Evolutionary conservation across 2,113 vertebrate species (phyloP), one percentile per base, ranked within the genome.

Genomic region (Tamias sibiricus): DNA sequence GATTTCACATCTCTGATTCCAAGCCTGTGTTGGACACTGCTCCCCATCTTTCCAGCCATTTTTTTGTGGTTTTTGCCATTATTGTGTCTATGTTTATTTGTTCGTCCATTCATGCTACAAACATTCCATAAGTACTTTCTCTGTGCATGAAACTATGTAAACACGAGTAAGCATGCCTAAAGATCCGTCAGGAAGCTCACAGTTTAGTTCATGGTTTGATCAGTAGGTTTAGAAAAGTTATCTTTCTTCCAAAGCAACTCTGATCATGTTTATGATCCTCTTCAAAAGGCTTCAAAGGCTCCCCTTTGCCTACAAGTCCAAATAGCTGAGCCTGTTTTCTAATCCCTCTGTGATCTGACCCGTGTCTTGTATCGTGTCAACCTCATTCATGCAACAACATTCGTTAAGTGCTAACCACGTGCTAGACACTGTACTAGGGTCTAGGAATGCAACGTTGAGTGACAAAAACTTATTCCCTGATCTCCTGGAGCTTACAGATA

Each of bases 331-430:
- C 52, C 66, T 69, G 9, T 69, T 64, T 62, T 82, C 52, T 66
- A 81, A 83, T 89, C 72, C 69, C n/a, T 62, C 84, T 91, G 47
- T 44, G 93, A 95, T 85, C 94, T 95, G 68, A 74, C 54, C 82
- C 47, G 16, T 42, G 13, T 86, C 89, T 95, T 47, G 22, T 80
- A 85, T 24, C 32, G 62, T 82, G 54, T 86, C 30, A 11, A 40
- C 8, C 12, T 6, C 42, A 66, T 85, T 87, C 57, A 88, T 77
- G 81, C 82, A 96, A 74, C 86, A 95, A 57, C 83, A 93, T 82
- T 94, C 44, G 71, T 85, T 96, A 74, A 71, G 26, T 74, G 62
- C 74, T 91, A 82, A 75, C 68, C 52, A 52, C 64, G 49, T 7
- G 54, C 42, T 94, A 95, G 90, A 94, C 69, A 62, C 91, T 42